Percentiles rank a stretch among this genome's conserved stretches.
Evolutionary conservation across 2,888 invertebrate species (phyloP).

Genomic region (Melanchra persicariae): DNA sequence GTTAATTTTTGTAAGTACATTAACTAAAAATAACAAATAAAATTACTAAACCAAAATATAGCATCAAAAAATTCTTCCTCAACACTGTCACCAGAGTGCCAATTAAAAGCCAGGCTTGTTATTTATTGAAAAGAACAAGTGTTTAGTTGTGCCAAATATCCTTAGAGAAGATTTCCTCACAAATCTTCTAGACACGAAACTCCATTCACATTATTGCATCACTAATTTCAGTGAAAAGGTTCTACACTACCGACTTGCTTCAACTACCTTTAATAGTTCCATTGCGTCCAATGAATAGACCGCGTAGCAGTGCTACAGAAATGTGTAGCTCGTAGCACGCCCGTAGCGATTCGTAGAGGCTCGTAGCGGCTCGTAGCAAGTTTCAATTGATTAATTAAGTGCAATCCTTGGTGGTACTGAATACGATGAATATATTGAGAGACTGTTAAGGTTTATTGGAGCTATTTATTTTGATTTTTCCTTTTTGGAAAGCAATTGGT

Average conservation of each 20-base stretch:
- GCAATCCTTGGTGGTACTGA: conserved; percentile 26
- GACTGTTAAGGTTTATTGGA: conserved; percentile 6
- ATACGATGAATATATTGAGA: conserved; percentile 19
- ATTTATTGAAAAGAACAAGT: too few relatives aligned
- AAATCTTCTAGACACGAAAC: conserved; percentile 5
- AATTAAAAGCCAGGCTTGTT: too few relatives aligned
- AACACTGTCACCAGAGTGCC: too few relatives aligned
- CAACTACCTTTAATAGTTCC: conserved; percentile 44
- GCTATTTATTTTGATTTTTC: background rate
- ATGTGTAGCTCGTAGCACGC: conserved; percentile 46
- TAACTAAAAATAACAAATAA: too few relatives aligned
- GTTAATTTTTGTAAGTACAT: too few relatives aligned
- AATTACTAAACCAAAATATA: too few relatives aligned
- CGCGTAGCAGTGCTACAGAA: conserved; percentile 59
- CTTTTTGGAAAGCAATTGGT: background rate
- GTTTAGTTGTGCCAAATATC: too few relatives aligned
- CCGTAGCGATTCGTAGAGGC: conserved; percentile 45
- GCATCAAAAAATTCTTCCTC: too few relatives aligned
- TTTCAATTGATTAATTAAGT: conserved; percentile 50
- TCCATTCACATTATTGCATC: conserved; percentile 29
- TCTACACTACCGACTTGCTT: conserved; percentile 32
- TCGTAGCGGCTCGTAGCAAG: conserved; percentile 51
- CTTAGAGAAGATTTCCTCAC: background rate
- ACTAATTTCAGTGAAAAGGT: conserved; percentile 45
- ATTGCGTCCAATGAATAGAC: conserved; percentile 46